Percentiles rank a stretch among this genome's conserved stretches.
Conservation (phyloP, 2,113 vertebrate genomes). For the Pipa parva region DNA sequence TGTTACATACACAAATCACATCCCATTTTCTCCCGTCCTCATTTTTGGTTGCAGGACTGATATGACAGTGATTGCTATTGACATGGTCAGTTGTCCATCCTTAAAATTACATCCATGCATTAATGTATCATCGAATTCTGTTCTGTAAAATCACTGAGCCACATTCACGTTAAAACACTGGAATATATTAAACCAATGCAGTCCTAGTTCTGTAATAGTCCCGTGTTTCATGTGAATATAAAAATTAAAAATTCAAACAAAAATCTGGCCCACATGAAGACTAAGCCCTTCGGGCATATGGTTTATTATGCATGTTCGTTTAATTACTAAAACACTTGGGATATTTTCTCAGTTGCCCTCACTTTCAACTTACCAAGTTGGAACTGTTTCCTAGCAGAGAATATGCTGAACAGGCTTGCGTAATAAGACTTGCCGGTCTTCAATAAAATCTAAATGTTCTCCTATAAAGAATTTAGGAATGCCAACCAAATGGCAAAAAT, state of each 20-base stretch:
- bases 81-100: too few species aligned
- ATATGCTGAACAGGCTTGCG: conserved; percentile 57
- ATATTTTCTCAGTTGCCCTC: conserved; percentile 70
- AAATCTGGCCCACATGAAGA: conserved; percentile 77
- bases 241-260: conserved; percentile 84
- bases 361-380: conserved; percentile 75
- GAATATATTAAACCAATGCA: conserved; percentile 44
- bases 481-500: neutral
- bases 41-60: too few species aligned
- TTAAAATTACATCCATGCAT: too few species aligned
- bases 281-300: conserved; percentile 78
- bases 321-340: conserved; percentile 81
- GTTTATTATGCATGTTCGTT: conserved; percentile 83
- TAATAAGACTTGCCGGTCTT: conserved; percentile 51
- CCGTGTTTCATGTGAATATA: conserved; percentile 74
- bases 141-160: conserved; percentile 8
- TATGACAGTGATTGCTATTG: too few species aligned
- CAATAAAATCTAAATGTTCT: conserved; percentile 32
- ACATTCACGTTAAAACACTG: conserved; percentile 16
- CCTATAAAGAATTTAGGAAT: neutral
- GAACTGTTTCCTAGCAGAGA: conserved; percentile 57
- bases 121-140: too few species aligned
- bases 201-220: conserved; percentile 57
- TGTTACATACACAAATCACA: too few species aligned
- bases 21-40: too few species aligned